phyloP scores from a whole-genome alignment of 2,113 vertebrate species.

The Ctenodactylus gundi region DNA sequence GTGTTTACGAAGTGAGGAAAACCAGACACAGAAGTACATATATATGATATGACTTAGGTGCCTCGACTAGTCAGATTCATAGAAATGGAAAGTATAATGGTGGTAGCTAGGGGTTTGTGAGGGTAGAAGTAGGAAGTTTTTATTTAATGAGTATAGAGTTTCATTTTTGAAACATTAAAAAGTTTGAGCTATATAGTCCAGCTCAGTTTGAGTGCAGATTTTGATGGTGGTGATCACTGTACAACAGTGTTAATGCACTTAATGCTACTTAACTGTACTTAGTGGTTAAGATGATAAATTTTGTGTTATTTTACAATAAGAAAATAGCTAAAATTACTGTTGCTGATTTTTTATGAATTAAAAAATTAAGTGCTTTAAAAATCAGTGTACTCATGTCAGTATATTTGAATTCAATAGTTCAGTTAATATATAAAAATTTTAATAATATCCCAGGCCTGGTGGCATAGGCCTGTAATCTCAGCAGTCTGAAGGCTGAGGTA shows the following conservation, averaged over 20 bases:
- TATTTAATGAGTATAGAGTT: conserved; percentile 4
- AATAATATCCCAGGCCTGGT: too few relatives aligned
- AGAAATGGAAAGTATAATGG: background rate
- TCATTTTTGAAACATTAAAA: conserved; percentile 22
- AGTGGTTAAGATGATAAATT: background rate
- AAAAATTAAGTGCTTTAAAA: background rate
- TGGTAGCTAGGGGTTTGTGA: background rate
- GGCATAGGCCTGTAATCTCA: too few relatives aligned
- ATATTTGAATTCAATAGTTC: conserved; percentile 23
- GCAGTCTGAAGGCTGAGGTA: too few relatives aligned
- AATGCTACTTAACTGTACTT: background rate
- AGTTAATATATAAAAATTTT: background rate
- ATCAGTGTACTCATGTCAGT: background rate
- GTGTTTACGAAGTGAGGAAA: conserved; percentile 7
- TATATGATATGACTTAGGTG: background rate
- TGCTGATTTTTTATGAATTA: background rate
- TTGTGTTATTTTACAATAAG: background rate
- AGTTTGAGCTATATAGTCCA: too few relatives aligned
- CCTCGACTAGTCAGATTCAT: background rate
- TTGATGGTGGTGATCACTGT: background rate
- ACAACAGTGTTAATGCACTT: background rate
- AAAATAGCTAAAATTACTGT: background rate
- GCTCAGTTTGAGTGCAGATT: too few relatives aligned
- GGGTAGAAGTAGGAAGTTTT: background rate
- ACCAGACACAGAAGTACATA: background rate